A percentile compares a stretch with the other conserved stretches of the same genome.
Evolutionary conservation across 64 coral and sea anemone genomes (phyloP).

Genomic region (Pocillopora damicornis): DNA sequence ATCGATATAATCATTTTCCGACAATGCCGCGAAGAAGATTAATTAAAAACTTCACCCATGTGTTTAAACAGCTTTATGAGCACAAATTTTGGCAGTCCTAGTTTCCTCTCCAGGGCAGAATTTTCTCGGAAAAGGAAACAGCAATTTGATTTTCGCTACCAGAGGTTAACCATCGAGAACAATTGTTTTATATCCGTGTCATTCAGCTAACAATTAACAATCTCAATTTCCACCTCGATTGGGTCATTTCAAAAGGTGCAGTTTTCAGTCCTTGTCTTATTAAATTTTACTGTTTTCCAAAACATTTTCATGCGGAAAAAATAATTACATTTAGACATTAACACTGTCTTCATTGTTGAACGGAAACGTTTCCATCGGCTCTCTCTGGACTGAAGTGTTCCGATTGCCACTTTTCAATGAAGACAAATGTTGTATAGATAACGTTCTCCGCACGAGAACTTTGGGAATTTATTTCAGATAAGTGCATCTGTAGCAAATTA

Average conservation of each 20-base stretch:
- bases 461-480: not conserved
- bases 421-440: not conserved
- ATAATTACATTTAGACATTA: not conserved
- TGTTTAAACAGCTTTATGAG: slow-evolving; percentile 68
- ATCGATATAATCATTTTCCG: slow-evolving; percentile 54
- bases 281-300: slow-evolving; percentile 14
- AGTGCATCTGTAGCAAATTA: not conserved
- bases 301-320: not conserved
- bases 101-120: slow-evolving; percentile 20
- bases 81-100: slow-evolving; percentile 29
- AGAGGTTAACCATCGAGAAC: slow-evolving; percentile 3
- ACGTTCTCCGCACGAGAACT: not conserved
- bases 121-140: slow-evolving; percentile 9
- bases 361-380: not conserved
- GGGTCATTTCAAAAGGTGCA: slow-evolving; percentile 8
- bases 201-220: slow-evolving; percentile 26
- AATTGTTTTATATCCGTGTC: slow-evolving; percentile 3
- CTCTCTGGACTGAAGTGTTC: not conserved
- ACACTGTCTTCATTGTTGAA: not conserved
- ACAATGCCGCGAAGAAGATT: slow-evolving; percentile 58
- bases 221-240: slow-evolving; percentile 27
- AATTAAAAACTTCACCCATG: slow-evolving; percentile 57
- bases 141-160: slow-evolving; percentile 25
- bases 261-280: slow-evolving; percentile 9
- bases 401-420: not conserved